phyloP scores from a whole-genome alignment of 2,113 vertebrate species.

The Merops nubicus region DNA sequence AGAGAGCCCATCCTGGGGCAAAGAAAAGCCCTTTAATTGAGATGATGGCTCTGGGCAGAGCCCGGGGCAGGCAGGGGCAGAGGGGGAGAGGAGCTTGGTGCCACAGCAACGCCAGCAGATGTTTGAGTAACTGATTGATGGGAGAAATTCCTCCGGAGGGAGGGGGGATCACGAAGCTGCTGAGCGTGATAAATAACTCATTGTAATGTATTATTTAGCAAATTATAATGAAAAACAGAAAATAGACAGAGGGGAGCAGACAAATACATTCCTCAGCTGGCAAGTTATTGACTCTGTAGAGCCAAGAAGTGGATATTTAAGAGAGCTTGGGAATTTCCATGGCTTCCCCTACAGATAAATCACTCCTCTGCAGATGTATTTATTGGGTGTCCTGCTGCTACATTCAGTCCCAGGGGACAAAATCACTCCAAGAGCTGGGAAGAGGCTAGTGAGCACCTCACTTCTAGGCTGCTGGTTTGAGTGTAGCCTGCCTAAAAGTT shows the following conservation, averaged over 20 bases:
- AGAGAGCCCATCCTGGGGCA: background rate
- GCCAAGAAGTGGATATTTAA: background rate
- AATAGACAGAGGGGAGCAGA: constrained; percentile 1
- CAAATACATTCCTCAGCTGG: background rate
- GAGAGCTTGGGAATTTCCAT: constrained; percentile 39
- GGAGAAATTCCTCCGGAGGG: background rate
- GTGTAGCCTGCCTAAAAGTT: background rate
- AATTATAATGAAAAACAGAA: constrained; percentile 60
- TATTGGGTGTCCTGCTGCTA: background rate
- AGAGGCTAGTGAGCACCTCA: background rate
- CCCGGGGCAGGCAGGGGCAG: background rate
- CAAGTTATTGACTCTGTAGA: background rate
- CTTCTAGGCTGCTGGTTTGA: background rate
- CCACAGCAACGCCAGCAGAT: background rate
- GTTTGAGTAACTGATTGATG: background rate
- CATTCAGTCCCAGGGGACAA: background rate
- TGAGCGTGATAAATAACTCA: constrained; percentile 10
- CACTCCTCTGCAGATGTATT: background rate
- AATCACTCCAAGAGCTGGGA: background rate
- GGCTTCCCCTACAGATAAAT: constrained; percentile 15
- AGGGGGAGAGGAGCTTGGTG: background rate
- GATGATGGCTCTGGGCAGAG: accelerated
- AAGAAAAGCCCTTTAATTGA: accelerated
- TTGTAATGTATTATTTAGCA: constrained; percentile 35
- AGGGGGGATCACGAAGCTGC: background rate